A percentile compares a stretch with the other conserved stretches of the same genome.
Evolutionary conservation across 2,113 vertebrate genomes (phyloP).

Genomic region (Callospermophilus lateralis): DNA sequence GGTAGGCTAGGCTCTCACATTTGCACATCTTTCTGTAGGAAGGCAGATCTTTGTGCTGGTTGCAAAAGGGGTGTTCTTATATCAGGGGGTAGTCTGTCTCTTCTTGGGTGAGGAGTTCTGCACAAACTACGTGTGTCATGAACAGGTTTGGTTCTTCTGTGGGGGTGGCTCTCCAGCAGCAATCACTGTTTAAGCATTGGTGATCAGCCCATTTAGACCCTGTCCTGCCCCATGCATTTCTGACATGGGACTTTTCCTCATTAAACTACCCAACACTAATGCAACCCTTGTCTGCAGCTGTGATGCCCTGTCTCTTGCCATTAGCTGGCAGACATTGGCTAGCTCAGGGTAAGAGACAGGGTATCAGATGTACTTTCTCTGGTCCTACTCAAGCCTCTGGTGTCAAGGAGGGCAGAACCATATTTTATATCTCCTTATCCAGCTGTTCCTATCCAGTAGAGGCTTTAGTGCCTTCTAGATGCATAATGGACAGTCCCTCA

Average conservation of each 20-base stretch:
- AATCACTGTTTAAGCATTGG: neutral
- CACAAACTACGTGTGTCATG: neutral
- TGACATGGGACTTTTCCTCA: slow-evolving; percentile 28
- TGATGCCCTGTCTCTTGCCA: neutral
- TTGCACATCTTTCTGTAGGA: neutral
- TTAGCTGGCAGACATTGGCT: neutral
- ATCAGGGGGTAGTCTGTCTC: neutral
- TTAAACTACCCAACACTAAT: neutral
- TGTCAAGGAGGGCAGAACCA: neutral
- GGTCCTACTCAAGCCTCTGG: neutral
- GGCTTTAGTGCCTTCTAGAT: neutral
- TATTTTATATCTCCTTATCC: neutral
- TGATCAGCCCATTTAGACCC: neutral
- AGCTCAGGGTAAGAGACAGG: neutral
- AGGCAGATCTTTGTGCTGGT: neutral
- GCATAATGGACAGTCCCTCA: neutral
- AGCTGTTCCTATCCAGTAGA: neutral
- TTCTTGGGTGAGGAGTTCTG: neutral
- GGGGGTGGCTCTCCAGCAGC: neutral
- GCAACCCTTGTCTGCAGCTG: neutral
- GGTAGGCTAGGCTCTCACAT: neutral
- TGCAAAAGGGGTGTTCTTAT: neutral
- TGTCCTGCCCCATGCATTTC: neutral
- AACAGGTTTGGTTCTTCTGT: neutral
- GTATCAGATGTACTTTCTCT: neutral